Evolutionary conservation across 2,113 vertebrate species (phyloP).

Genomic region (Xerus inauris): DNA sequence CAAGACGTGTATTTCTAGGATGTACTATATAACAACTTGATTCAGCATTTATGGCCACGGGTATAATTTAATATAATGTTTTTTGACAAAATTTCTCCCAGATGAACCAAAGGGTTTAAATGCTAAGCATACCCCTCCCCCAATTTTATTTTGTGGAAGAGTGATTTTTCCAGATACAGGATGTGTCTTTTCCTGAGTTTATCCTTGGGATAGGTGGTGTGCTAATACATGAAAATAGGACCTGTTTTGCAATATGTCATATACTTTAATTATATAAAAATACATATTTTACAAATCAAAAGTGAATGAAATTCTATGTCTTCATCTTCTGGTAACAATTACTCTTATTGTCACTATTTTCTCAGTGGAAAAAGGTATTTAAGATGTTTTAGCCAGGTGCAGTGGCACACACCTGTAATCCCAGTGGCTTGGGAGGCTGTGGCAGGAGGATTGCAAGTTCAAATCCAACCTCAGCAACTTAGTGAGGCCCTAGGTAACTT

Average conservation of each 20-base stretch:
- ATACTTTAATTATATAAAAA: background rate
- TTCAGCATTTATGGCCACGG: background rate
- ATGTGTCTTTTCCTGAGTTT: background rate
- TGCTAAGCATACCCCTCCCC: background rate
- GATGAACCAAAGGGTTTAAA: conserved; percentile 4
- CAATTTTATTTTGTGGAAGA: background rate
- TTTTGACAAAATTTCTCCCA: background rate
- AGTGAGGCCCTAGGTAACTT: too few relatives aligned
- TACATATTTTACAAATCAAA: background rate
- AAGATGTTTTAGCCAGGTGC: background rate
- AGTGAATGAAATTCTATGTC: background rate
- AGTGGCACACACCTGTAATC: too few relatives aligned
- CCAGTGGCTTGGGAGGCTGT: too few relatives aligned
- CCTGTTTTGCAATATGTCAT: background rate
- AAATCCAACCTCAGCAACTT: too few relatives aligned
- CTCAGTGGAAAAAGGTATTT: background rate
- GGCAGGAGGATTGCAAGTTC: too few relatives aligned
- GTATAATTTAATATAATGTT: background rate
- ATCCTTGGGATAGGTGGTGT: background rate
- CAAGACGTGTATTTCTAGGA: conserved; percentile 43
- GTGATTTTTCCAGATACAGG: background rate
- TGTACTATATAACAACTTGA: conserved; percentile 55
- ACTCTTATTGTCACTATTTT: background rate
- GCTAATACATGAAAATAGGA: background rate
- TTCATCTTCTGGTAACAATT: background rate